Percentiles rank a stretch among this genome's conserved stretches.
Evolutionary conservation across 2,797 vertebrate species (phyloP).

Genomic region (Petrocephalus sullivani): DNA sequence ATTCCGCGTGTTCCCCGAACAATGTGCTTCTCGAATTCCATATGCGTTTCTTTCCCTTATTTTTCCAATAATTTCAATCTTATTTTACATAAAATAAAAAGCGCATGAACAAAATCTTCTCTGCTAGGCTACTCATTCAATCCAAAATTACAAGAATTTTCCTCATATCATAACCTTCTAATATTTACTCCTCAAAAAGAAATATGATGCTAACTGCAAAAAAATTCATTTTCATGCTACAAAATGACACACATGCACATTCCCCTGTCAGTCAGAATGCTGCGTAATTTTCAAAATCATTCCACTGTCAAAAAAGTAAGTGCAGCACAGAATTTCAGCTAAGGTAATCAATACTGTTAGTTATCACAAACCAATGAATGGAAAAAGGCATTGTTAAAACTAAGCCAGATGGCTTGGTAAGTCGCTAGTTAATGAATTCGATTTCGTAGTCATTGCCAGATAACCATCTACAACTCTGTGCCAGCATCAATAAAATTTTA

Average conservation of each 20-base stretch:
- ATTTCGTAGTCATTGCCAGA: not conserved
- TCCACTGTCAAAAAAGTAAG: not conserved
- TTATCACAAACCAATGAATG: not conserved
- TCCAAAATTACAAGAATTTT: not conserved
- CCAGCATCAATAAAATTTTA: slow-evolving; percentile 5
- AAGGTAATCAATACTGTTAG: not conserved
- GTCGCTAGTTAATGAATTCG: not conserved
- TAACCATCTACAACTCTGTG: not conserved
- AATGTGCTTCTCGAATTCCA: slow-evolving; percentile 26
- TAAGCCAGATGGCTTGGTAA: not conserved
- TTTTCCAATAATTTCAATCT: slow-evolving; percentile 24
- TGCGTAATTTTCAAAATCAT: not conserved
- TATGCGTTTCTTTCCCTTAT: slow-evolving; percentile 42
- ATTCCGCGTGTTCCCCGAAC: slow-evolving; percentile 39
- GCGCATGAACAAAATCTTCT: not conserved
- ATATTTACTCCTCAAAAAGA: not conserved
- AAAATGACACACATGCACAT: not conserved
- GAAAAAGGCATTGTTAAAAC: not conserved
- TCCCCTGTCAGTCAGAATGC: not conserved
- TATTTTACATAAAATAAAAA: not conserved
- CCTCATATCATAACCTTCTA: not conserved
- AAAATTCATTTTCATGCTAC: not conserved
- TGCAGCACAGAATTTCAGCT: not conserved
- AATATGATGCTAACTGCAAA: not conserved
- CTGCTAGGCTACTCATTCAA: not conserved